phyloP scores from a whole-genome alignment of 2,113 vertebrate species.

The Zapus hudsonius region DNA sequence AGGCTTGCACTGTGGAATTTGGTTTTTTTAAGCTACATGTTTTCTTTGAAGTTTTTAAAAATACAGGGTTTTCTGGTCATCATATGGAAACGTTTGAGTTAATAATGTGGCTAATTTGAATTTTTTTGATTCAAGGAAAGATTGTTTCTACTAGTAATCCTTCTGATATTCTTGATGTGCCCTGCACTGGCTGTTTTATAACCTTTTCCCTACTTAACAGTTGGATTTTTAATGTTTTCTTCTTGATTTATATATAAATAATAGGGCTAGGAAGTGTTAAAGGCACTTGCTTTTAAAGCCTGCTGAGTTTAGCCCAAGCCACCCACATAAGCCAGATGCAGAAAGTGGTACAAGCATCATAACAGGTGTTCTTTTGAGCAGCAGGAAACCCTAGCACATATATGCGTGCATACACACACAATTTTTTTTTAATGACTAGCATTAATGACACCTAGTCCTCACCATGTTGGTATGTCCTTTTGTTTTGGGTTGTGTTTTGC shows the following conservation, averaged over 20 bases:
- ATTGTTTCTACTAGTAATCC: slow-evolving; percentile 4
- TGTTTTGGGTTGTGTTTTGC: no score
- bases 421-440: not conserved
- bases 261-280: no score
- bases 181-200: not conserved
- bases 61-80: not conserved
- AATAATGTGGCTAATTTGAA: not conserved
- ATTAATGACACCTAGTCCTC: slow-evolving; percentile 2
- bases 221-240: not conserved
- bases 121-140: not conserved
- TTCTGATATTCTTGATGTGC: slow-evolving; percentile 1
- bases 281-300: no score
- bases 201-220: not conserved
- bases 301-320: no score
- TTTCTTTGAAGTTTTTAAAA: slow-evolving; percentile 5
- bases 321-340: no score
- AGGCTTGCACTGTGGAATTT: no score
- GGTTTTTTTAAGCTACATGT: not conserved
- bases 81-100: not conserved
- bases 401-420: no score
- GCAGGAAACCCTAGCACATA: no score
- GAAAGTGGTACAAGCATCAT: no score
- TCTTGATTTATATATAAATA: not conserved
- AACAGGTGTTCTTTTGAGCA: no score
- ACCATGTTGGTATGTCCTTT: not conserved